A percentile compares a stretch with the other conserved stretches of the same genome.
Evolutionary conservation across 2,888 invertebrate genomes (phyloP).

Genomic region (Tachina grossa): DNA sequence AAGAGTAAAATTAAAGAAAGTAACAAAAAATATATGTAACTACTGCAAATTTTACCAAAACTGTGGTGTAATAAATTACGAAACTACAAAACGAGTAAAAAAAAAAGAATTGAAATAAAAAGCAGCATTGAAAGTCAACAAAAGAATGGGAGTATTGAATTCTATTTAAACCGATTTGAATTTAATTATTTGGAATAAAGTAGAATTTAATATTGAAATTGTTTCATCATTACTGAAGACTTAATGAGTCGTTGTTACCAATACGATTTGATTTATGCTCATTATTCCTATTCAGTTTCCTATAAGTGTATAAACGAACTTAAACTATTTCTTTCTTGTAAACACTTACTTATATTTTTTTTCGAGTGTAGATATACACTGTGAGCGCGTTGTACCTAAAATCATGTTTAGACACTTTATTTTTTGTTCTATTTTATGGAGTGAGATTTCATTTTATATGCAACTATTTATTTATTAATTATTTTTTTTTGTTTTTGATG

Average conservation of each 20-base stretch:
- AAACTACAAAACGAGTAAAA: conserved; percentile 24
- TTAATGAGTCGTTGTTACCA: too few species aligned
- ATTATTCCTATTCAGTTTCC: too few species aligned
- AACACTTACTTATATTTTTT: too few species aligned
- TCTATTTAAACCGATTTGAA: neutral
- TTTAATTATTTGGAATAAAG: neutral
- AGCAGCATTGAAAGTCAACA: neutral
- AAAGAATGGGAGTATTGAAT: neutral
- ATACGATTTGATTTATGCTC: too few species aligned
- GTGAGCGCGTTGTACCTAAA: neutral
- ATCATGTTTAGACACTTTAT: too few species aligned
- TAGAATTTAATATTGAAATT: neutral
- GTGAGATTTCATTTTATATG: neutral
- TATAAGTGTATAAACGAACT: too few species aligned
- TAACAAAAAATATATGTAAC: conserved; percentile 48
- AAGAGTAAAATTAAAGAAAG: conserved; percentile 53
- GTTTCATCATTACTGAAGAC: too few species aligned
- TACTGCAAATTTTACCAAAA: conserved; percentile 65
- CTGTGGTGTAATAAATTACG: conserved; percentile 67
- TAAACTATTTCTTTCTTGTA: too few species aligned
- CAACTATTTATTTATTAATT: neutral
- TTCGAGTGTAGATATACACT: neutral
- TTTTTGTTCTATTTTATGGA: neutral
- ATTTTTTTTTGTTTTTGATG: conserved; percentile 19
- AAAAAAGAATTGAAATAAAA: conserved; percentile 1